A percentile compares a stretch with the other conserved stretches of the same genome.
Evolutionary conservation across 2,888 invertebrate genomes (phyloP).

Genomic region (Phyto melanocephala): DNA sequence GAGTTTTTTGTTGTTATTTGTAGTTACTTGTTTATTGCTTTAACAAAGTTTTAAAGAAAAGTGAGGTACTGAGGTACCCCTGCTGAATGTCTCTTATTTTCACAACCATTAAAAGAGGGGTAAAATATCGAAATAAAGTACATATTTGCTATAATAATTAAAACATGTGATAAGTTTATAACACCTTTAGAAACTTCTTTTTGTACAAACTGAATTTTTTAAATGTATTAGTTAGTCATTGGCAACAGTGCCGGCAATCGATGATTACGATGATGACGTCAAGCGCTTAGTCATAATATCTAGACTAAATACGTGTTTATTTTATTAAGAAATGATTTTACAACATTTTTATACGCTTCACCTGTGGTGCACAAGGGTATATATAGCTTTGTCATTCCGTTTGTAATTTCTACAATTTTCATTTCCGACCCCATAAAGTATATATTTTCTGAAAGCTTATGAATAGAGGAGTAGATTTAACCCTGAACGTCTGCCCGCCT

Average conservation of each 20-base stretch:
- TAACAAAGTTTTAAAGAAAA: neutral
- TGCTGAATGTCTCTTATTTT: neutral
- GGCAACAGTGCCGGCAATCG: constrained; percentile 4
- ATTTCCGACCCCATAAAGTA: no score
- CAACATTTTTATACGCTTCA: no score
- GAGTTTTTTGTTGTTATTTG: neutral
- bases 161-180: constrained; percentile 33
- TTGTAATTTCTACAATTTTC: no score
- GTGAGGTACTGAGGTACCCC: neutral
- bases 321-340: no score
- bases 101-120: neutral
- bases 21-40: constrained; percentile 16
- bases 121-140: neutral
- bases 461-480: no score
- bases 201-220: neutral
- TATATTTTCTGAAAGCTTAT: no score
- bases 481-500: no score
- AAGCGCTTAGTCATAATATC: neutral
- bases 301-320: neutral
- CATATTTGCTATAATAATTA: constrained; percentile 7
- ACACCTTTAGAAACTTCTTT: neutral
- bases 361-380: no score
- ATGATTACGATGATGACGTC: neutral
- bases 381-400: no score
- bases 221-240: constrained; percentile 23